Evolutionary conservation across 2,113 vertebrate genomes (phyloP).

Genomic region (Corythornis cristatus): DNA sequence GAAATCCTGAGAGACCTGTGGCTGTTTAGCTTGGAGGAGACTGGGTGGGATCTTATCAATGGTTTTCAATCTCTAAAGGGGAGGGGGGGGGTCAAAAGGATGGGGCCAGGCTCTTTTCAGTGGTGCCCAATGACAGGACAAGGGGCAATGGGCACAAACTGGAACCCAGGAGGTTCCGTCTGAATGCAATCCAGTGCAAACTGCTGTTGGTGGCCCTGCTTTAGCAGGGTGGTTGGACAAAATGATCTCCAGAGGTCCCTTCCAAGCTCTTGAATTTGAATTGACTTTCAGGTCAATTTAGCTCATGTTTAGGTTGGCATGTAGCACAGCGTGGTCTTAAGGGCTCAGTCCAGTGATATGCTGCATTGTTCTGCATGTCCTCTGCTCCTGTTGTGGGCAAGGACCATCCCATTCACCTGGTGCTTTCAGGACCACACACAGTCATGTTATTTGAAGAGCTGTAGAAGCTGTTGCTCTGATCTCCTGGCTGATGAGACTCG

Average conservation of each 20-base stretch:
- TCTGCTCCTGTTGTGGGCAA: not conserved
- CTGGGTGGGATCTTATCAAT: no score
- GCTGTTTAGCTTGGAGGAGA: no score
- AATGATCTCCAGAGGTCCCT: not conserved
- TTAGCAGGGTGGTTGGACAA: not conserved
- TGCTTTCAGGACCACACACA: not conserved
- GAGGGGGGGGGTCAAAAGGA: no score
- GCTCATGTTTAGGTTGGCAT: accelerated
- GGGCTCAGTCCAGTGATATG: not conserved
- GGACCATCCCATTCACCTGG: not conserved
- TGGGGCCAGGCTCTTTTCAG: no score
- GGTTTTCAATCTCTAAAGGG: no score
- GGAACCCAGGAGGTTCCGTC: not conserved
- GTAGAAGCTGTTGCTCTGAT: not conserved
- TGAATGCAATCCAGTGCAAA: not conserved
- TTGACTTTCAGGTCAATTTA: not conserved
- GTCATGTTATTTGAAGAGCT: not conserved
- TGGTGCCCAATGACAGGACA: not conserved
- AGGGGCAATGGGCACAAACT: not conserved
- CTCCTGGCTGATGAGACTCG: not conserved
- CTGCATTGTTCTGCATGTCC: not conserved
- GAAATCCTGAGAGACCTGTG: no score
- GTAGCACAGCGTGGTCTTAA: not conserved
- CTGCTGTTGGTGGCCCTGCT: not conserved
- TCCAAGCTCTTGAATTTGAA: not conserved